phyloP scores from a whole-genome alignment of 2,888 invertebrate species.

The Scaptomyza parva region DNA sequence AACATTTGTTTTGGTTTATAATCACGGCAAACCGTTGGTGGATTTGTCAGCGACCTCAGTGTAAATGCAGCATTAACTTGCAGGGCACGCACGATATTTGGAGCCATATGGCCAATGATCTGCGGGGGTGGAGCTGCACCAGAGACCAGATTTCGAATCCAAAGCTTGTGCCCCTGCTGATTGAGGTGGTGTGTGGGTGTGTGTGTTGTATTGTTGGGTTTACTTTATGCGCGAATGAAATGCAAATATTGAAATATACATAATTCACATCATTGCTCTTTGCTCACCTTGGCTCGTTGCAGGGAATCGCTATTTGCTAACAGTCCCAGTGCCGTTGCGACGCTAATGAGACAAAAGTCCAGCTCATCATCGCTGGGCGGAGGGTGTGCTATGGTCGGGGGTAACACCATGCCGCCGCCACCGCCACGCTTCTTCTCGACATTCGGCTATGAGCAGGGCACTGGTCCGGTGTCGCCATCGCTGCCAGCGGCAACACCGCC shows the following conservation, averaged over 20 bases:
- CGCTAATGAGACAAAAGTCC: conserved; percentile 83
- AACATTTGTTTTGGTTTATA: no score
- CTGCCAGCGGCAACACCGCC: conserved; percentile 52
- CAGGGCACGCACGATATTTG: neutral
- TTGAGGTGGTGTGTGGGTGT: neutral
- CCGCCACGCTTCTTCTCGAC: conserved; percentile 84
- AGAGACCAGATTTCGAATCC: neutral
- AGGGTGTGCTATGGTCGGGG: conserved; percentile 50
- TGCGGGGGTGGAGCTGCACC: neutral
- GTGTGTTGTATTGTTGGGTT: conserved; percentile 12
- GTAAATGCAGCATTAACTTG: no score
- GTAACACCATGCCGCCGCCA: conserved; percentile 60
- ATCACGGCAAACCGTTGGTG: no score
- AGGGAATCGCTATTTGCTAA: conserved; percentile 84
- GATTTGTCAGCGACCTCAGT: no score
- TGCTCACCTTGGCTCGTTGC: conserved; percentile 19
- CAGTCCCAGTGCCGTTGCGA: conserved; percentile 65
- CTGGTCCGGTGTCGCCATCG: conserved; percentile 54
- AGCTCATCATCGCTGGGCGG: conserved; percentile 80
- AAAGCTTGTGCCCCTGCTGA: conserved; percentile 1
- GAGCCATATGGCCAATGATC: neutral
- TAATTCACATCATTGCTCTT: conserved; percentile 40
- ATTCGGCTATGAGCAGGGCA: conserved; percentile 83
- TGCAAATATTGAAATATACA: conserved; percentile 64
- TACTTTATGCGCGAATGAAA: conserved; percentile 39